Conservation (phyloP, 2,888 invertebrate genomes). For the Patella caerulea region DNA sequence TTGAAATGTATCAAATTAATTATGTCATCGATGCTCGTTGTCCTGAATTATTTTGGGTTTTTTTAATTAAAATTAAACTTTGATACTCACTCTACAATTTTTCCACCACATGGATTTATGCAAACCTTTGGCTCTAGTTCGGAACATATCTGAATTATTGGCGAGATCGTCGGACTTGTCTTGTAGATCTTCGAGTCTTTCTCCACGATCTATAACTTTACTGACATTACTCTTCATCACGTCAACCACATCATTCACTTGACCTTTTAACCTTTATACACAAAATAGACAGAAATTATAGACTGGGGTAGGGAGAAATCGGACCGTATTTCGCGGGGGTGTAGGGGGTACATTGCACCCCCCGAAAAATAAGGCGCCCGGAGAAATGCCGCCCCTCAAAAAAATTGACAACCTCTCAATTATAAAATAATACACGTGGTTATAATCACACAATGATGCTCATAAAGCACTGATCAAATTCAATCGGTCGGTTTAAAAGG, state of each 20-base stretch:
- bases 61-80: conserved; percentile 1
- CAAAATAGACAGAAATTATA: neutral
- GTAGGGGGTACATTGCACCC: no score
- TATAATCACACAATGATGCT: no score
- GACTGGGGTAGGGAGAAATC: no score
- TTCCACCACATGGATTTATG: conserved; percentile 69
- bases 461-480: no score
- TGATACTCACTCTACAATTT: conserved; percentile 61
- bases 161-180: conserved; percentile 67
- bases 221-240: conserved; percentile 69
- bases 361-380: no score
- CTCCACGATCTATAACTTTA: conserved; percentile 67
- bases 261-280: conserved; percentile 55
- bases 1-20: neutral
- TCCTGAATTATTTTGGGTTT: neutral
- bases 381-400: no score
- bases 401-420: no score
- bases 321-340: no score
- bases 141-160: conserved; percentile 63
- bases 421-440: no score
- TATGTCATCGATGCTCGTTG: neutral
- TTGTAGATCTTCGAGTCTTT: conserved; percentile 67
- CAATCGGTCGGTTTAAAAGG: no score
- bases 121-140: conserved; percentile 59
- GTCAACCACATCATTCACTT: conserved; percentile 68